Base-by-base conservation (phyloP, 2,113 vertebrate genomes). In the Alectura lathami region DNA sequence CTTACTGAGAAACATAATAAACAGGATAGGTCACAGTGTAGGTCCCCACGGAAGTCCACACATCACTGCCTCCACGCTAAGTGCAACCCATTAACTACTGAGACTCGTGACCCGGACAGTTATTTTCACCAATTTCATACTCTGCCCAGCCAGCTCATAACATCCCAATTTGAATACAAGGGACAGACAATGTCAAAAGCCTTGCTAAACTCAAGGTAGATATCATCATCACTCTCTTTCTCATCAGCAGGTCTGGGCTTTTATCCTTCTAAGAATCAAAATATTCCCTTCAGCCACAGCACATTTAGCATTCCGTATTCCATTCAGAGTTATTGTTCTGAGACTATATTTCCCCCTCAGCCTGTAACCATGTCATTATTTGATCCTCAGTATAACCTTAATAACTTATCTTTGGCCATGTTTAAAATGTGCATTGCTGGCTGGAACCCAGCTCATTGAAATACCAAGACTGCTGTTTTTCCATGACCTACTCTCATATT, bases 181-280 rank as follows among this genome's bases (percentile, higher is more conserved):
- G 6, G 87, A 83, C 32, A 77, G 27, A 68, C 26, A 60, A 51
- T 56, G 63, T 57, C 36, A 89, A 92, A 93, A 83, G 16, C 57
- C n/a, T 86, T 86, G 40, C 50, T 80, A 53, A 88, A 69, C 11
- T 83, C 45, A 57, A 60, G 23, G 36, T 57, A 83, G 20, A 56
- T 63, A 56, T 68, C 38, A 50, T 68, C 21, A 59, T 54, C 10
- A n/a, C n/a, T 50, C 8, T 51, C 60, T 47, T 56, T 70, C 48
- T 86, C 42, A 72, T 22, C 40, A 73, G 45, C 17, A 90, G 22
- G 51, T 64, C 23, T 34, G 17, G 13, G 17, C 3, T 90, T 90
- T 93, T 90, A 77, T 73, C 36, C 11, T 69, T 88, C 62, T 69
- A 86, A 90, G 68, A 89, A 87, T 75, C 51, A 78, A 87, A 96